Evolutionary conservation across 2,113 vertebrate genomes (phyloP), one percentile per base, ranked within the genome.

Genomic region (Hystrix cristata): DNA sequence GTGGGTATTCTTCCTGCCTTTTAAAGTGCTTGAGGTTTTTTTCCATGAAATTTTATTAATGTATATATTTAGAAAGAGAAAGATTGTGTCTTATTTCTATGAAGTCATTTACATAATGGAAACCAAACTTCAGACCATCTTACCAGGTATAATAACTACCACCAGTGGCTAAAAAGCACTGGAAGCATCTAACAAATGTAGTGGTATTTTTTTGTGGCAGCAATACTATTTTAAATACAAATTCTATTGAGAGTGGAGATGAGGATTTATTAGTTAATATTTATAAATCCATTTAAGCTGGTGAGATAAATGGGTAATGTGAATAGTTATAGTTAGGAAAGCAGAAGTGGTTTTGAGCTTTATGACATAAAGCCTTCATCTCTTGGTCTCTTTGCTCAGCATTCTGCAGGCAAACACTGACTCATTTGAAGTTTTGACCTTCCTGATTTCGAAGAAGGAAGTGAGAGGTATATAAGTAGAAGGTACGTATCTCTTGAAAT

Each of bases 231-330:
- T 93, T 95, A 91, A 78, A 76, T 51, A 74, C 16, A 72, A 64
- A 89, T 83, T 83, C 53, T 51, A 16, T 57, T 76, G 86, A 67
- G 34, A 93, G 5, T 72, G 57, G 34, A 69, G 46, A 86, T 91
- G 31, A 74, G 6, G 81, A 71, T 88, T 96, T 94, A 82, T 97
- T 87, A 76, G 55, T 82, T 93, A 87, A 82, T 93, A 95, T 89
- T 87, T 95, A 60, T 84, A 95, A 96, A 94, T 90, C 59, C 38
- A 79, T 67, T 88, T 88, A 95, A 74, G 83, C 79, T 48, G 46
- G 76, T 55, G 27, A 69, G 80, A 90, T 90, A 84, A 94, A 71
- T 84, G 55, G 51, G 29, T 64, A 13, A 72, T 74, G 43, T 94
- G 74, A 94, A 71, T 29, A 55, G 85, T 55, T 87, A 48, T 0